Evolutionary conservation across 2,888 invertebrate genomes (phyloP).

Genomic region (Pachycephus smyrnensis): DNA sequence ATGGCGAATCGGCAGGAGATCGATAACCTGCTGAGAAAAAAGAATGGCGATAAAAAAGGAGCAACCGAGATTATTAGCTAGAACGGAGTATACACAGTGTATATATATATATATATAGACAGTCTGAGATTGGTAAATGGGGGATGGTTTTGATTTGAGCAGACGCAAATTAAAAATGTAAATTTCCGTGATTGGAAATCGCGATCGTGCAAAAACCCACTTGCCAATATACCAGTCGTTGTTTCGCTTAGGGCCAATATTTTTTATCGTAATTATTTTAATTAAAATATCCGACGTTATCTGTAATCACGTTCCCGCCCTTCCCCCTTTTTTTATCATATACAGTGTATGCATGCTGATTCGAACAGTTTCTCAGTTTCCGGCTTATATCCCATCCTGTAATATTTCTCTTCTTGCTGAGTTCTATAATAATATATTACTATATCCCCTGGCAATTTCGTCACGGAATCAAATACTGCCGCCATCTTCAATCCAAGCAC

Average conservation of each 20-base stretch:
- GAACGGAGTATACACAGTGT: conserved; percentile 1
- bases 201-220: conserved; percentile 21
- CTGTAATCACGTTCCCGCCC: neutral
- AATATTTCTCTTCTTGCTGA: too few relatives aligned
- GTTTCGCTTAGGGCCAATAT: conserved; percentile 9
- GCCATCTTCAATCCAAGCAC: too few relatives aligned
- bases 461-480: too few relatives aligned
- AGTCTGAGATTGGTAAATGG: too few relatives aligned
- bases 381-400: too few relatives aligned
- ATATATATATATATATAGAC: neutral
- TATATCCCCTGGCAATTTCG: too few relatives aligned
- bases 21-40: neutral
- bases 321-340: neutral
- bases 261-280: conserved; percentile 33
- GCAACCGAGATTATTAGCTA: neutral
- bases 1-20: conserved; percentile 10
- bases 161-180: conserved; percentile 51
- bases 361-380: too few relatives aligned
- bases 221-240: neutral
- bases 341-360: too few relatives aligned
- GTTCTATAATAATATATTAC: too few relatives aligned
- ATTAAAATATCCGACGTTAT: conserved; percentile 7
- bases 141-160: neutral
- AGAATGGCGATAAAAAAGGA: neutral
- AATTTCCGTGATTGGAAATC: conserved; percentile 54